A percentile compares a stretch with the other conserved stretches of the same genome.
These are phyloP conservation scores for Embidobia sp. DNA, from an alignment of 2,888 invertebrate genomes.

Conservation along the genomic window DNA sequence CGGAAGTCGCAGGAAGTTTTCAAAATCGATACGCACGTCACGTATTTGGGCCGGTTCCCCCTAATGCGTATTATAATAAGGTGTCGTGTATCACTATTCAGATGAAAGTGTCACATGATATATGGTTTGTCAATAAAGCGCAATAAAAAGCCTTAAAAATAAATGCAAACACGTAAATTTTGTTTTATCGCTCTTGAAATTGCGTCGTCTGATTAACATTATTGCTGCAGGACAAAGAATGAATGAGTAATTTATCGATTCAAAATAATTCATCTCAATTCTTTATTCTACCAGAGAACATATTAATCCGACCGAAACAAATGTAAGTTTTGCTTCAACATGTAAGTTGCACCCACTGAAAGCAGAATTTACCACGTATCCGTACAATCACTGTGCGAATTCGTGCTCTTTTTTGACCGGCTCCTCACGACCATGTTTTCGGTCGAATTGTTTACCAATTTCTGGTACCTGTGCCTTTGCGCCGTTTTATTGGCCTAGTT, in stretches of 20 bases:
- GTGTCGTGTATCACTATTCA: conserved; percentile 40
- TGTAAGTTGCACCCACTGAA: no score
- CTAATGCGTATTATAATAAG: conserved; percentile 54
- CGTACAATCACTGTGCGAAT: no score
- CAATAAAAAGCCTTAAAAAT: conserved; percentile 20
- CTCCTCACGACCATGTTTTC: no score
- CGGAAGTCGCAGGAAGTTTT: not conserved
- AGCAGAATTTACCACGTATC: no score
- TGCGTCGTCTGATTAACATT: not conserved
- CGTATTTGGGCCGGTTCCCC: conserved; percentile 38
- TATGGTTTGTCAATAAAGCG: conserved; percentile 52
- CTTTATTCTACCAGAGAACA: no score
- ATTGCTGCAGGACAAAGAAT: not conserved
- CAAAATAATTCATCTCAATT: no score
- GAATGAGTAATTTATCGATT: not conserved
- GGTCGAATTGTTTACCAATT: no score
- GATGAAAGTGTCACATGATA: conserved; percentile 27
- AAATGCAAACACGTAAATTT: conserved; percentile 31
- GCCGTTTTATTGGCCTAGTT: no score
- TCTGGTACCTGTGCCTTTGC: no score
- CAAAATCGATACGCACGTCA: conserved; percentile 41
- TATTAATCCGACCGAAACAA: conserved; percentile 26
- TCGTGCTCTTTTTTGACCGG: no score
- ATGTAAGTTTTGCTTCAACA: no score
- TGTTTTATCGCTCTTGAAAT: conserved; percentile 23